Base-by-base conservation (phyloP, 2,888 invertebrate species). In the Epinotia nisella region DNA sequence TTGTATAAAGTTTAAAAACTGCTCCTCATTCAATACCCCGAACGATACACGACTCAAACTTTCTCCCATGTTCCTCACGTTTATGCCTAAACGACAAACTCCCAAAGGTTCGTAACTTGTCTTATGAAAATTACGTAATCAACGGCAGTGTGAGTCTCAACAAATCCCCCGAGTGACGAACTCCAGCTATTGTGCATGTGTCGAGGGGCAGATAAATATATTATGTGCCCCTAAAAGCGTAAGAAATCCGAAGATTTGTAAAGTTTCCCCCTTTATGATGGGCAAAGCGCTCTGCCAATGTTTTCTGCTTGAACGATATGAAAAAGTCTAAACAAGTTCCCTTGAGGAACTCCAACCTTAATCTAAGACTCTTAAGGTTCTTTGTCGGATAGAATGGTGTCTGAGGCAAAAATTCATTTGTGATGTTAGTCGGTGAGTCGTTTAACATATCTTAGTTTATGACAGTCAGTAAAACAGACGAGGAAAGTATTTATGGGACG, bases 161-260 rank as follows among this genome's bases (percentile, higher is more conserved):
- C 82, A 86, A 88, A 92, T 88, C 87, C 85, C 87, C 85, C 79
- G 81, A 87, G 87, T 87, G 85, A 85, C 84, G 82, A 90, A 90
- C 85, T 91, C 86, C 77, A 81, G 87, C 84, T 85, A 88, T 90
- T 91, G 87, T 87, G 87, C 85, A 91, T 88, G 91, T 93, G 91
- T 90, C 90, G 86, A 88, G 91, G 92, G 93, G 88, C 85, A 88
- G 92, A 93, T 93, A 93, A 93, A 92, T 92, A 90, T 88, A 92
- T 93, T 91, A 90, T 87, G 87, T 90, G 88, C 87, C 88, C 86
- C 89, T 88, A 88, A 90, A 90, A 92, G 91, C 91, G 90, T 89
- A 90, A 89, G 92, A 92, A 91, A 92, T 93, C 87, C 90, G 84
- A 87, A 92, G 90, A 93, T 92, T 92, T 93, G 90, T 92, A 92